phyloP scores from a whole-genome alignment of 1,140 invertebrate species.

The Chironomus striatipennis region DNA sequence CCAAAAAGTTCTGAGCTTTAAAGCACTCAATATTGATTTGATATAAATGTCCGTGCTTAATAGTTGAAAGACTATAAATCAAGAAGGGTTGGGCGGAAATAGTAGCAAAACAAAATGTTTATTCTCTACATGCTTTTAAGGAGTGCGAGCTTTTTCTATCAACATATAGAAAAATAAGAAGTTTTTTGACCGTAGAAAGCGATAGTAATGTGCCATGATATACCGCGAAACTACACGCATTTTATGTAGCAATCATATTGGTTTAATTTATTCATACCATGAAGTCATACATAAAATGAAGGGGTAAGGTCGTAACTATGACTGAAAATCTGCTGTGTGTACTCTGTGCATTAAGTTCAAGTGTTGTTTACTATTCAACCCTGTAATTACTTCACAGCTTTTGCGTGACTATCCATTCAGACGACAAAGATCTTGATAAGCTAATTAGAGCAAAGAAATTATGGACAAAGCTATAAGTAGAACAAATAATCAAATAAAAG shows the following conservation, averaged over 20 bases:
- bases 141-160: background rate
- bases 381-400: background rate
- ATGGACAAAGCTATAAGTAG: background rate
- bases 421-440: background rate
- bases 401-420: background rate
- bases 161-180: background rate
- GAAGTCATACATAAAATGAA: background rate
- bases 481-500: too few species aligned
- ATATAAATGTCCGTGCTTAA: background rate
- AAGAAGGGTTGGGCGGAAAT: background rate
- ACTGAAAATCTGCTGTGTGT: too few species aligned
- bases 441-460: slow-evolving; percentile 3
- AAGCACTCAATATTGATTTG: slow-evolving; percentile 2
- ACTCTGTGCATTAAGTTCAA: too few species aligned
- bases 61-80: background rate
- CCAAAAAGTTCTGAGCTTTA: background rate
- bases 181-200: background rate
- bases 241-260: background rate
- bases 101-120: background rate
- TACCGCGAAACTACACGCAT: background rate
- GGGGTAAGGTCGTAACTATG: background rate
- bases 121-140: background rate
- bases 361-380: background rate
- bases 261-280: background rate
- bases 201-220: background rate